Evolutionary conservation across 2,888 invertebrate species (phyloP).

Genomic region (Drosophila prolongata): DNA sequence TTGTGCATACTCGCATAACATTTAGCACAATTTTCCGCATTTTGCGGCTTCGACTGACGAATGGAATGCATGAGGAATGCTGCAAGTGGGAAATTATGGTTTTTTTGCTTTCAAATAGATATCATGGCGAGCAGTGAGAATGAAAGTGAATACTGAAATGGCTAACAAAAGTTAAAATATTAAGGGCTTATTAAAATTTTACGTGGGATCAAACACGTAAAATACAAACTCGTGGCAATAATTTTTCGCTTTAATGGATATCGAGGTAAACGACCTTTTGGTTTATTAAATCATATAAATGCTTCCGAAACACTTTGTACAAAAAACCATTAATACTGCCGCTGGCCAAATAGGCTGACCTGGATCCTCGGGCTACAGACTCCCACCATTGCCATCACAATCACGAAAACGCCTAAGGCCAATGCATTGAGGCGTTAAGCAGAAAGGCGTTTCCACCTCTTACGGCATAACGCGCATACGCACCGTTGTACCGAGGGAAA

Average conservation of each 20-base stretch:
- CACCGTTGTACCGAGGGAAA: slow-evolving; percentile 27
- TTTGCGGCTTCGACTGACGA: slow-evolving; percentile 25
- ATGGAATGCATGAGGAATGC: slow-evolving; percentile 16
- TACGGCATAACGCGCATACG: slow-evolving; percentile 55
- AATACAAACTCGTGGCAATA: slow-evolving; percentile 1
- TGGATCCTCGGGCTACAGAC: slow-evolving; percentile 19
- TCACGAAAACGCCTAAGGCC: not conserved
- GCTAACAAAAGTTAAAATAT: not conserved
- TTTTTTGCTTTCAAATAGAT: slow-evolving; percentile 1
- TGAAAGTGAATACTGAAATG: slow-evolving; percentile 9
- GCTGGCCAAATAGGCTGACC: slow-evolving; percentile 16
- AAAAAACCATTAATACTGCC: slow-evolving; percentile 1
- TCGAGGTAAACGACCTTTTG: slow-evolving; percentile 1
- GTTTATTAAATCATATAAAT: slow-evolving; percentile 7
- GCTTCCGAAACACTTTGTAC: not conserved
- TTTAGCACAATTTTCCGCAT: slow-evolving; percentile 37
- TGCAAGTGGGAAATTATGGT: slow-evolving; percentile 8
- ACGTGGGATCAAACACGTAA: not conserved
- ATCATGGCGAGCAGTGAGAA: not conserved
- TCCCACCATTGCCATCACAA: not conserved
- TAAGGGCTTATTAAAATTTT: not conserved
- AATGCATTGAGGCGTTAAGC: slow-evolving; percentile 52
- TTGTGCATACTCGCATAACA: slow-evolving; percentile 26
- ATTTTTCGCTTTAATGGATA: not conserved
- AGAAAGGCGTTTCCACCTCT: slow-evolving; percentile 40